Base-by-base conservation (phyloP, 1,140 invertebrate genomes). In the Diprion similis region DNA sequence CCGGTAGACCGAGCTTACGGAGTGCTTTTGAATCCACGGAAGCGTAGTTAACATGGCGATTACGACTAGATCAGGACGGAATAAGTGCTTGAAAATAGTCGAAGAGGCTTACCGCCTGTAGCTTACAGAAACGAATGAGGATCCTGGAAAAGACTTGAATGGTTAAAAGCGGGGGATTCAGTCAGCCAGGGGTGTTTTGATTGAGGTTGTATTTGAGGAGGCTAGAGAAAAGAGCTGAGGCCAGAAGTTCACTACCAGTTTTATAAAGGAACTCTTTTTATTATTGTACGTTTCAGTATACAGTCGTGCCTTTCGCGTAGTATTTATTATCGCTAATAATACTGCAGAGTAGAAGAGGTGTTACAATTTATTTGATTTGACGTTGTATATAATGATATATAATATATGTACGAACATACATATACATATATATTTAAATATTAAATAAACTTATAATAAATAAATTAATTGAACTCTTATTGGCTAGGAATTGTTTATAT, bases 381-480 rank as follows among this genome's bases (percentile, higher is more conserved):
- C 75, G 67, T 75, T 71, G 45, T 71, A 80, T 59, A 76, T 80
- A 77, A 73, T 77, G 79, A 81, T 84, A 83, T 84, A 83, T 84
- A 83, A 81, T 85, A 84, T 19, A 59, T 59, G 24, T 37, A 37
- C 24, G 24, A 37, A 37, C 24, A 37, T 37, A 59, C 8, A 59
- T 59, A 59, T 59, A 59, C 51, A 8, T 59, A 8, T 59, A 59
- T 59, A 6, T 70, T 82, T 48, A 72, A 73, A 78, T 80, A 83
- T 85, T 84, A 85, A 85, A 85, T 85, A 86, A 77, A 67, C 66
- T 75, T 77, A 47, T 76, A 80, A 84, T 78, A 84, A 85, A 85
- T 86, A 86, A 85, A 86, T 86, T 86, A 86, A n/a, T 37, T 37
- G 6, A 37, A 68, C 13, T 15, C 67, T 68, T 68, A 68, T 68